Conservation (phyloP, 2,797 vertebrate genomes). For the Schizothorax lantsangensis region DNA sequence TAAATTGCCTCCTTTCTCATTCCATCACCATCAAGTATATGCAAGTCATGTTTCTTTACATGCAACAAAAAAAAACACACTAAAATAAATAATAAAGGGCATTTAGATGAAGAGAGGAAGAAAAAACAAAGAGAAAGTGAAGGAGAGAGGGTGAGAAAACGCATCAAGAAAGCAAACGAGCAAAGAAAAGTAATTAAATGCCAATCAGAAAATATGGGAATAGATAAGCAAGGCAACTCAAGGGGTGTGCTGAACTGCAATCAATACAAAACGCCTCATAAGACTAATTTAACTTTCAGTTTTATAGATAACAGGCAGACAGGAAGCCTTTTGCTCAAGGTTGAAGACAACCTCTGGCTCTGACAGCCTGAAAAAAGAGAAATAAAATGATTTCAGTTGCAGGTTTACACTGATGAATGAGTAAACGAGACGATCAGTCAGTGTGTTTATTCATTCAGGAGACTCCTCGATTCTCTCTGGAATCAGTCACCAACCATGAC, state of each 20-base stretch:
- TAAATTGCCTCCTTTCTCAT: background rate
- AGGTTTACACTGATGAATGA: constrained; percentile 56
- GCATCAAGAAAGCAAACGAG: constrained; percentile 30
- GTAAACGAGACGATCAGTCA: constrained; percentile 56
- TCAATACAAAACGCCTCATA: constrained; percentile 54
- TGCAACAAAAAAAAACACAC: background rate
- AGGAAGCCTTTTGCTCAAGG: constrained; percentile 47
- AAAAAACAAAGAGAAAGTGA: background rate
- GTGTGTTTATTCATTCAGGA: constrained; percentile 58
- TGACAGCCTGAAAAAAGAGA: constrained; percentile 15
- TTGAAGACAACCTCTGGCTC: constrained; percentile 49
- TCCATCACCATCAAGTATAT: background rate
- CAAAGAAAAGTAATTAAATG: constrained; percentile 57
- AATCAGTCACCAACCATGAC: constrained; percentile 38
- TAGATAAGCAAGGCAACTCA: constrained; percentile 57
- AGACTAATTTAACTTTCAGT: constrained; percentile 54
- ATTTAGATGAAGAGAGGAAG: constrained; percentile 8
- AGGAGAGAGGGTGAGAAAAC: background rate
- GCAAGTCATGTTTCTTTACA: background rate
- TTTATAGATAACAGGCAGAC: constrained; percentile 46
- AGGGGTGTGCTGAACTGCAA: constrained; percentile 34
- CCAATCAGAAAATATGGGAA: constrained; percentile 42
- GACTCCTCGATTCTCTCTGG: constrained; percentile 23
- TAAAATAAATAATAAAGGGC: background rate
- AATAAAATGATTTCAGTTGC: constrained; percentile 42